phyloP scores from a whole-genome alignment of 2,113 vertebrate species.

The Prinia subflava region DNA sequence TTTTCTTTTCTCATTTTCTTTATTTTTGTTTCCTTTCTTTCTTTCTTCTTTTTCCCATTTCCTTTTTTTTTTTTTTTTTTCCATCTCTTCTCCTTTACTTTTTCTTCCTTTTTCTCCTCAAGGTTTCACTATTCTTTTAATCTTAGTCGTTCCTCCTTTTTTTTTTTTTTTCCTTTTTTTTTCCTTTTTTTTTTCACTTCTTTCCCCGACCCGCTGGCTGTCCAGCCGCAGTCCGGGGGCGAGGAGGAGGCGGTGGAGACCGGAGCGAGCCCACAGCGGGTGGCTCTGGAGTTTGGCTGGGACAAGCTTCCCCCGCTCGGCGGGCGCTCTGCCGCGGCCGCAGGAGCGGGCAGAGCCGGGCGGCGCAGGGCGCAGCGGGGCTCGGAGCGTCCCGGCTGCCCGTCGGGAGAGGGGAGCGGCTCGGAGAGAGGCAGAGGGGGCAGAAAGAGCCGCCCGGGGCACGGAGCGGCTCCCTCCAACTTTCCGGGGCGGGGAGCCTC shows the following conservation, averaged over 20 bases:
- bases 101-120: background rate
- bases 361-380: background rate
- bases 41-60: background rate
- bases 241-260: background rate
- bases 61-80: fast-evolving
- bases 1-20: background rate
- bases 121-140: background rate
- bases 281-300: background rate
- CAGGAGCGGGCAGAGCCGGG: background rate
- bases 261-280: background rate
- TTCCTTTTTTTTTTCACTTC: no score
- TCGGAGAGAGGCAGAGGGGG: background rate
- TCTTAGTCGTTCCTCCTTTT: background rate
- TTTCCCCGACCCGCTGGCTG: background rate
- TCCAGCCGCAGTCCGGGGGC: background rate
- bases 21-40: background rate
- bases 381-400: background rate
- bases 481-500: background rate
- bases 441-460: background rate
- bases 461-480: background rate
- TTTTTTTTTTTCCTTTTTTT: no score
- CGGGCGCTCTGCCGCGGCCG: background rate
- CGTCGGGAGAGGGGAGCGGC: background rate
- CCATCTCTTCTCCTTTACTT: background rate
- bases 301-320: background rate